Evolutionary conservation across 1,140 invertebrate species (phyloP), one percentile per base, ranked within the genome.

Genomic region (Phthorimaea operculella): DNA sequence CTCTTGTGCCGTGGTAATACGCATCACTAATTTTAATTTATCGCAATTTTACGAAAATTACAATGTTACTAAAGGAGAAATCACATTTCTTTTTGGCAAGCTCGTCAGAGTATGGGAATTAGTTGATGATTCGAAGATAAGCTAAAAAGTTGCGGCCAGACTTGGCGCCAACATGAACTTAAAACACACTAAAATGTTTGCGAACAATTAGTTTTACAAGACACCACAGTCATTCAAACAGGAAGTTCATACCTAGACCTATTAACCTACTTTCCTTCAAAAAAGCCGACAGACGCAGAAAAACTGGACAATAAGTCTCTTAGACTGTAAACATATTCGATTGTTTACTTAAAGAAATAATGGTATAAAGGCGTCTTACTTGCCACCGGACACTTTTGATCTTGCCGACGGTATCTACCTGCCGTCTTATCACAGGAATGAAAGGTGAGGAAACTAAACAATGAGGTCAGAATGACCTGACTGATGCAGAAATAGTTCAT

Each of bases 361-460:
- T 73, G 55, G 66, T 12, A 70, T 73, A 68, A 72, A 67, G 64
- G 63, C 68, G 64, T 59, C 63, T 66, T 59, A 59, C 33, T 53
- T 72, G 75, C 75, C 73, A 78, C 75, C 59, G 75, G 63, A 36
- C 44, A 47, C 17, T 59, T 70, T 70, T 69, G 55, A 56, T 18
- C 44, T 58, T 9, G 54, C 72, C 72, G 70, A 63, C 54, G 14
- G 5, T 39, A 39, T 9, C 2, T 28, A 28, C 36, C 36, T 39
- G 36, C 36, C 8, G 10, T 39, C 36, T 39, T 39, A 39, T 39
- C 36, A 39, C 21, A 28, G 21, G 21, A 28, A 28, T 28, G 6
- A 28, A 28, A 28, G 21, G 21, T 28, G 21, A 28, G 21, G 6
- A 28, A 28, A 28, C 21, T n/a, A 39, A 39, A 39, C 36, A 4